These are phyloP conservation scores for Lophius piscatorius DNA, from an alignment of 2,113 vertebrate species.

Conservation along the genomic window DNA sequence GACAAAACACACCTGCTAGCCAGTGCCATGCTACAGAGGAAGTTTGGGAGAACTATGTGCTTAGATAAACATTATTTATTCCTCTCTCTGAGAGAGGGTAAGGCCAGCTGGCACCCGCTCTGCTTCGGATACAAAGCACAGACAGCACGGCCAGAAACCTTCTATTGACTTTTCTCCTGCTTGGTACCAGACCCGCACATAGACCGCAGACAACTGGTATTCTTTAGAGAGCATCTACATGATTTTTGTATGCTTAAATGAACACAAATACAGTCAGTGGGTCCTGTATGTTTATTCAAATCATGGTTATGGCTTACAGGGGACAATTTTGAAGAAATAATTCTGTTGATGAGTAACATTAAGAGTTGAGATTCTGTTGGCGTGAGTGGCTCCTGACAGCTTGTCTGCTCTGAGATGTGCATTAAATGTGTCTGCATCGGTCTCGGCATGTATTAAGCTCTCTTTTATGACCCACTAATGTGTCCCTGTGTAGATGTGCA, in stretches of 20 bases:
- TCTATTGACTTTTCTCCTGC: constrained; percentile 35
- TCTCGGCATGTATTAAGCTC: constrained; percentile 19
- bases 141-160: constrained; percentile 30
- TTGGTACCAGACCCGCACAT: constrained; percentile 40
- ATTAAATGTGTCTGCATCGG: constrained; percentile 32
- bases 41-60: constrained; percentile 86
- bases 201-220: constrained; percentile 36
- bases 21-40: constrained; percentile 88
- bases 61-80: constrained; percentile 89
- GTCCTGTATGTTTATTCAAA: constrained; percentile 39
- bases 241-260: constrained; percentile 43
- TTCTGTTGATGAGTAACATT: constrained; percentile 22
- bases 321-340: constrained; percentile 31
- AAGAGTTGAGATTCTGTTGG: constrained; percentile 16
- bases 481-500: constrained; percentile 89
- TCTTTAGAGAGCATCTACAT: constrained; percentile 33
- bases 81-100: constrained; percentile 63
- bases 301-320: constrained; percentile 33
- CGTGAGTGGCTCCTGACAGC: constrained; percentile 29
- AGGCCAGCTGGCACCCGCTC: constrained; percentile 85
- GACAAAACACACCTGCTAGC: constrained; percentile 92
- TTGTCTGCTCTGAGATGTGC: constrained; percentile 32
- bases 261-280: constrained; percentile 31
- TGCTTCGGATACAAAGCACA: constrained; percentile 67
- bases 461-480: constrained; percentile 41